Evolutionary conservation across 2,888 invertebrate genomes (phyloP), one percentile per base, ranked within the genome.

Genomic region (Drosophila kokeensis): DNA sequence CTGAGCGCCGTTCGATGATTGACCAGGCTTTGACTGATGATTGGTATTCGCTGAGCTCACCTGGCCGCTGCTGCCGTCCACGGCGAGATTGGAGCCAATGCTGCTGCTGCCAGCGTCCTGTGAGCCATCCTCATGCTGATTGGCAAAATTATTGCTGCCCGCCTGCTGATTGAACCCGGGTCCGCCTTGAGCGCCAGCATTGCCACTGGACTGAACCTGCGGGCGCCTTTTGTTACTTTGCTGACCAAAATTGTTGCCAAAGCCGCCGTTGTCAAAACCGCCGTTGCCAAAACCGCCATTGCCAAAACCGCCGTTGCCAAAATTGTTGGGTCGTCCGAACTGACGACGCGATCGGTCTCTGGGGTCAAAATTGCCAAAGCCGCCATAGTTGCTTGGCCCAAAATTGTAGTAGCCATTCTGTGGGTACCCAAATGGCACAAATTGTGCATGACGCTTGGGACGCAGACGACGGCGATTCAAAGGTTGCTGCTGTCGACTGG

Each of bases 41-140:
- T 90, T 89, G 0, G 91, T 91, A 70, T 93, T 93, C 10, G 93
- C 92, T 0, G 93, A 88, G 74, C 91, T 92, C 15, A 92, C 67
- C 69, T 93, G 93, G 1, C 92, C 93, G 5, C 91, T 89, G 58
- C 73, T 80, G 27, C 92, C 93, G 65, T 93, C 91, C 30, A 76
- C 60, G 3, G 92, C 92, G n/a, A 93, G 38, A 45, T 93, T 93
- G 0, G 92, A 91, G 21, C 92, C 77, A 45, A 92, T 92, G 73
- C 92, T 92, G n/a, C 93, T 92, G 27, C 90, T 92, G 18, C 90
- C 91, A n/a, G 86, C 91, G 18, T 89, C 38, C 52, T 65, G 65
- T 0, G 72, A 63, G 1, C 80, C 79, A 15, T 73, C 80, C 5
- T 63, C 62, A 13, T 79, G 76, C 45, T 73, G 72, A 4, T 79